Base-by-base conservation (phyloP, 2,797 vertebrate genomes). In the Scomberomorus guttatus region DNA sequence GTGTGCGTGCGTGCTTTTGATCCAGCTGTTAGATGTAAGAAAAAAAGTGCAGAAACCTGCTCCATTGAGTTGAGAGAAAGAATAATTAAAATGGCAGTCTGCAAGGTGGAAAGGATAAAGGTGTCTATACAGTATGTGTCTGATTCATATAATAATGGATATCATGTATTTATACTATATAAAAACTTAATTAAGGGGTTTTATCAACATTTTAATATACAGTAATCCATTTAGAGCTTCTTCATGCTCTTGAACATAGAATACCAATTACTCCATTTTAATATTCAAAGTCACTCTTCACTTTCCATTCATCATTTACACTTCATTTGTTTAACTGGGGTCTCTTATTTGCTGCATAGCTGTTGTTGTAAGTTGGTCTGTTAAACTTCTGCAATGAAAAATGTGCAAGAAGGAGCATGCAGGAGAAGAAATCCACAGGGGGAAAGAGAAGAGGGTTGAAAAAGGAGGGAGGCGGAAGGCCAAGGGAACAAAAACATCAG, bases 1-100 rank as follows among this genome's bases (percentile, higher is more conserved):
- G 59, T 62, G 44, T 62, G 60, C 64, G 51, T 67, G 72, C 69
- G 58, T 54, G 54, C 58, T 58, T 77, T 72, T 73, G 72, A 77
- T 84, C 59, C 60, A 59, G 44, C 61, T 20, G 75, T 84, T 80
- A 39, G 52, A 83, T 75, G 71, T 68, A 75, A 71, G 18, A 73
- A 77, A 76, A 78, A 63, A 20, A 8, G 17, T 25, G 52, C 39
- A 50, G 20, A 48, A 17, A 17, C n/a, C 42, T 60, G 29, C 34
- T 32, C 2, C 20, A n/a, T 3, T 5, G 9, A 54, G 13, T 25
- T 27, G 13, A 72, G 7, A 50, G 20, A 14, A 34, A 51, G 6
- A 61, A 34, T 34, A 66, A 17, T 20, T 39, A 59, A 37, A 13
- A 13, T 34, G 14, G 3, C 27, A 24, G 25, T 46, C 4, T 27